Evolutionary conservation across 2,888 invertebrate species (phyloP).

Genomic region (Lycophotia porphyrea): DNA sequence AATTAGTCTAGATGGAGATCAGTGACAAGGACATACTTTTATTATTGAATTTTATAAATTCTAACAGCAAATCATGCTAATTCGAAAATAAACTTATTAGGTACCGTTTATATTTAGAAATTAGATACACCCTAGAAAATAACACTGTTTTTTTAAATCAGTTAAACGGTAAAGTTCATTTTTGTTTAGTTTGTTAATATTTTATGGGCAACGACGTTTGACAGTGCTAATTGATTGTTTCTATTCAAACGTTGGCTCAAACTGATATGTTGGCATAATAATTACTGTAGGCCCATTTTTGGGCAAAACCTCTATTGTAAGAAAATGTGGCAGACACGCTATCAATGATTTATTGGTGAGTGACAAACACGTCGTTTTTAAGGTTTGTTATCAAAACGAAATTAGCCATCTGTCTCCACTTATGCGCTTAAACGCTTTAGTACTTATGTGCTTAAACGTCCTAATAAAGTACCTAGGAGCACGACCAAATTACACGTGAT

Average conservation of each 20-base stretch:
- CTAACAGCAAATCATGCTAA: not conserved
- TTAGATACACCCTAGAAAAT: not conserved
- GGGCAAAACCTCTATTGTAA: conserved; percentile 25
- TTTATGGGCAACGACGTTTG: conserved; percentile 14
- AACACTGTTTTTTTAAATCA: not conserved
- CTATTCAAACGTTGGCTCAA: conserved; percentile 15
- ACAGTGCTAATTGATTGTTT: conserved; percentile 42
- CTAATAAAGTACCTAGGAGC: conserved; percentile 58
- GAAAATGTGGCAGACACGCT: conserved; percentile 11
- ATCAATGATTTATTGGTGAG: conserved; percentile 22
- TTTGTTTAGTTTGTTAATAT: conserved; percentile 15
- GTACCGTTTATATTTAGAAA: not conserved
- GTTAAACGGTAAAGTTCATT: conserved; percentile 7
- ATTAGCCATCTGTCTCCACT: conserved; percentile 25
- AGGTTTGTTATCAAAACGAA: conserved; percentile 33
- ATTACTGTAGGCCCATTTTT: conserved; percentile 24
- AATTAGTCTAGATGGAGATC: conserved; percentile 33
- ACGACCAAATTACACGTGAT: conserved; percentile 62
- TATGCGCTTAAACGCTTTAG: conserved; percentile 38
- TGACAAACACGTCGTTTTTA: conserved; percentile 12
- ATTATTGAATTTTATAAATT: not conserved
- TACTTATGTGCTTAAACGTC: conserved; percentile 40
- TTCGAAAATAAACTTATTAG: not conserved
- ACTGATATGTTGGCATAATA: conserved; percentile 16
- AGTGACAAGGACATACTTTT: conserved; percentile 3